Evolutionary conservation across 2,113 vertebrate genomes (phyloP).

Genomic region (Protomyctophum bolini): DNA sequence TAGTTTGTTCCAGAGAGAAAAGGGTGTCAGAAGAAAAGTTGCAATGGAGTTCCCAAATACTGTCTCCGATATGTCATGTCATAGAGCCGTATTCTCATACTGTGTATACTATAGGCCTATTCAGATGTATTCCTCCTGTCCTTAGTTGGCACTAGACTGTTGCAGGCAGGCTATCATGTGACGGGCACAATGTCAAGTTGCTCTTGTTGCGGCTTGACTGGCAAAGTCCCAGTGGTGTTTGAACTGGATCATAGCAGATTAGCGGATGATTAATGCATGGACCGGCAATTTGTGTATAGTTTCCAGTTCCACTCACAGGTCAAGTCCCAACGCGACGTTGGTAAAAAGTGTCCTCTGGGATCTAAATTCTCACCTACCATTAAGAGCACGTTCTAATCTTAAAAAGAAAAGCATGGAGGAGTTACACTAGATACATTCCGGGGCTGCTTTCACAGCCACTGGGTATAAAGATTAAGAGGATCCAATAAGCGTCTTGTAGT

Average conservation of each 20-base stretch:
- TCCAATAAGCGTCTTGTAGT: too few species aligned
- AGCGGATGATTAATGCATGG: conserved; percentile 49
- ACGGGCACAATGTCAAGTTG: conserved; percentile 62
- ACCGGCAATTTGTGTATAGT: conserved; percentile 36
- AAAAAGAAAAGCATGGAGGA: conserved; percentile 34
- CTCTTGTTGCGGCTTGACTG: conserved; percentile 57
- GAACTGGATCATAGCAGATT: conserved; percentile 54
- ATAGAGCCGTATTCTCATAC: not conserved
- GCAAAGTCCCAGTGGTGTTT: conserved; percentile 59
- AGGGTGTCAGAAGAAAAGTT: not conserved
- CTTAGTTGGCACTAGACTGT: conserved; percentile 30
- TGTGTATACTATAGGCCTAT: not conserved
- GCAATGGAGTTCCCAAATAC: conserved; percentile 22
- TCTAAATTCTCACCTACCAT: conserved; percentile 54
- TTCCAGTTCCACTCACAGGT: conserved; percentile 55
- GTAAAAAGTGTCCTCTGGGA: conserved; percentile 33
- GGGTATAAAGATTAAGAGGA: too few species aligned
- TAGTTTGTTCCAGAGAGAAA: conserved; percentile 12
- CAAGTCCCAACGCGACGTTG: conserved; percentile 9
- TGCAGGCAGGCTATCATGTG: conserved; percentile 45
- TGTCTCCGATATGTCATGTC: not conserved
- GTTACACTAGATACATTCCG: conserved; percentile 16
- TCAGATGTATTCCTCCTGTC: conserved; percentile 36
- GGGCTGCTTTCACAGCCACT: conserved; percentile 14
- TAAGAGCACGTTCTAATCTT: conserved; percentile 43